Base-by-base conservation (phyloP, 2,797 vertebrate genomes). In the Lateolabrax maculatus region DNA sequence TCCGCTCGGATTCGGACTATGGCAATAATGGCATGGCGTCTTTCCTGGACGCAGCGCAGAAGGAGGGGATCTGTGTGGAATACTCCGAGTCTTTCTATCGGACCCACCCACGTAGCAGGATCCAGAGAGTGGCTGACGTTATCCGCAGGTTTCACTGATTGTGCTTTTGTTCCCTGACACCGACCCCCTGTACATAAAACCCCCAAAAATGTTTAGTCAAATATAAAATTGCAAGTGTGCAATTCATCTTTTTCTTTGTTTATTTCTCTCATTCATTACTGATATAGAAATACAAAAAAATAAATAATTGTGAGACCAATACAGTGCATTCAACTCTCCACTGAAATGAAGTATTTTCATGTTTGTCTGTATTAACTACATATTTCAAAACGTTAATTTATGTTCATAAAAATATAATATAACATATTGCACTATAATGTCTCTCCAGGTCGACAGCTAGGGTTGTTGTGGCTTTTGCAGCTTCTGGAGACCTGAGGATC, bases 1-100 rank as follows among this genome's bases (percentile, higher is more conserved):
- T 95, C 31, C 80, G 89, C 9, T 94, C 93, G 0, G 91, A 95
- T 62, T 93, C 92, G 0, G 94, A 94, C 60, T 95, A 95, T 9
- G 94, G 94, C 5, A 95, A 94, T 79, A 93, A 90, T 37, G 94
- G 93, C 9, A 94, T 95, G 91, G 87, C 85, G 0, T 84, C 90
- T 11, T 95, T 95, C 56, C 78, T 93, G 5, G 52, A 61, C 0
- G 85, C 91, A 44, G 94, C 93, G 1, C 79, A 41, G 25, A 83
- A 77, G 77, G 89, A 89, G 19, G 92, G 92, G 13, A 90, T 94
- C 41, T 95, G 94, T 79, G 79, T 94, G 31, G 94, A 95, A 66
- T 95, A 89, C 61, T 93, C 91, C 0, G 92, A 89, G 27, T 75
- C 90, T 16, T 91, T 94, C 25, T 87, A 83, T 53, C 79, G 90